Evolutionary conservation across 2,797 vertebrate species (phyloP), one percentile per base, ranked within the genome.

Genomic region (Melanotaenia pygmaea): DNA sequence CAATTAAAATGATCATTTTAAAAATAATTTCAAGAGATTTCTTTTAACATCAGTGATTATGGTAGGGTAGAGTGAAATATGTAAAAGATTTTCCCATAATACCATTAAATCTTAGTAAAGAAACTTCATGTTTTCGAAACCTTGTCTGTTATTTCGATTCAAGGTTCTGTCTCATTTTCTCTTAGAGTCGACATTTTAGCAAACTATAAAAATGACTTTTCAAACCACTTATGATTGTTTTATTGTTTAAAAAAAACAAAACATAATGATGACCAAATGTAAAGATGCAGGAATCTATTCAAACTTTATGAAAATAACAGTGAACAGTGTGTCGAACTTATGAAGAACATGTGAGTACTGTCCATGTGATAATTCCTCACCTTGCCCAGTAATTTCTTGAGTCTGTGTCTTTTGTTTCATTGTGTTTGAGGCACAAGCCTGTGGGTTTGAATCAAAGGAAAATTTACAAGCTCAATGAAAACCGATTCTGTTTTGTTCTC

Each of bases 401-500:
- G 54, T 81, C 45, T 83, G 68, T 38, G 67, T 2, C 50, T 80
- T 83, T 77, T 70, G 75, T 45, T 80, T 84, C 62, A 60, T 28
- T 85, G 35, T 69, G 59, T 56, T 77, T 47, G 67, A 79, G 0
- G 38, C 5, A 12, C 59, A 66, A 59, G 40, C 77, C 93, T 94
- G 77, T 30, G 57, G 67, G 58, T 70, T 16, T 71, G 13, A 84
- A 38, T 14, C 76, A 75, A 67, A 70, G 20, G 62, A 77, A 37
- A 86, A 65, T 50, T 63, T 51, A 67, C 30, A 60, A 22, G 24
- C 70, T 82, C 37, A 71, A 72, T 74, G 59, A 60, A 58, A 74
- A 69, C 22, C 77, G 47, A 62, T 76, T 74, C 5, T 50, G 40
- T 62, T 53, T 74, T 64, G 47, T 67, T 67, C 37, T 43, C 11